These are phyloP conservation scores for Champsocephalus gunnari DNA, from an alignment of 2,797 vertebrate species.

Conservation along the genomic window DNA sequence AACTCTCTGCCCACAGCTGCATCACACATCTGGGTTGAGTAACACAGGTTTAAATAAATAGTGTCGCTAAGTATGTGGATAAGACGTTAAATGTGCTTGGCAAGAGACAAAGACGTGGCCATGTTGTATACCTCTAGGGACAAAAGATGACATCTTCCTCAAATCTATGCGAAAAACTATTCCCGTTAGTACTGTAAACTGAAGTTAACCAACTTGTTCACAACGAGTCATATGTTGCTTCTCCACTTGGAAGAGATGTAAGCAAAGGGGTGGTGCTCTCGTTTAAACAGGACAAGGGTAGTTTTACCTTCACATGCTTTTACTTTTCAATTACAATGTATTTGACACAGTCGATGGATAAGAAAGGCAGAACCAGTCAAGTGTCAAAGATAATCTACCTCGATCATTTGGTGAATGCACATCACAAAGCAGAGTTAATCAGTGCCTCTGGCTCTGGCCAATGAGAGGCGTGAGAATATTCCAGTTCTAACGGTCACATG, in stretches of 20 bases:
- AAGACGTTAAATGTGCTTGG: slow-evolving; percentile 19
- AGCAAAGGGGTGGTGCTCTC: background rate
- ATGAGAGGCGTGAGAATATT: background rate
- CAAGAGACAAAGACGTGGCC: background rate
- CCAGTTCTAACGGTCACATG: background rate
- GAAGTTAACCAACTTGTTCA: background rate
- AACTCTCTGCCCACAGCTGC: slow-evolving; percentile 11
- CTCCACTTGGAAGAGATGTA: slow-evolving; percentile 25
- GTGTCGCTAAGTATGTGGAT: slow-evolving; percentile 20
- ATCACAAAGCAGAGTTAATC: background rate
- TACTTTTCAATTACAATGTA: slow-evolving; percentile 15
- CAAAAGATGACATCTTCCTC: background rate
- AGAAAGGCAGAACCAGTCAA: slow-evolving; percentile 1
- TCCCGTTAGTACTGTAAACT: background rate
- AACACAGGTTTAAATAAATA: slow-evolving; percentile 48
- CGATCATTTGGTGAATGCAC: background rate
- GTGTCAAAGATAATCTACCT: background rate
- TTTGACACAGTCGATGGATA: background rate
- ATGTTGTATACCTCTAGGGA: slow-evolving; percentile 8
- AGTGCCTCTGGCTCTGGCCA: background rate
- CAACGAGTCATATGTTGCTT: background rate
- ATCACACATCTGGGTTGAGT: slow-evolving; percentile 10
- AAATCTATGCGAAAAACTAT: background rate
- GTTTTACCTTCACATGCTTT: slow-evolving; percentile 11
- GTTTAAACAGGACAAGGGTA: slow-evolving; percentile 15